phyloP scores from a whole-genome alignment of 2,113 vertebrate species.

The Carlito syrichta region DNA sequence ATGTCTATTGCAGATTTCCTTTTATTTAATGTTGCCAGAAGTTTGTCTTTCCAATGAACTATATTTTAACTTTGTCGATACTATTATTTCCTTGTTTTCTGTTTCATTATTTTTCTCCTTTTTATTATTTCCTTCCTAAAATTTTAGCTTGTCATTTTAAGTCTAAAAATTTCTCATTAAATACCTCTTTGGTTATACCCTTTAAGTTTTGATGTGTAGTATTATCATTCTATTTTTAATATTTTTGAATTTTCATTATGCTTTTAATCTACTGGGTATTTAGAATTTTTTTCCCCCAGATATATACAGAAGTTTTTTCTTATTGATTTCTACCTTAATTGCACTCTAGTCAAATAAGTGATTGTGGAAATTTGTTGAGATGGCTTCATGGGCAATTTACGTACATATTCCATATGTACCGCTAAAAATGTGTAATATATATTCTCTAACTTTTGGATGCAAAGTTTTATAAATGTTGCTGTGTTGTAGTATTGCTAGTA shows the following conservation, averaged over 20 bases:
- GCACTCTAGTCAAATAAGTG: background rate
- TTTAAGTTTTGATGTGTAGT: background rate
- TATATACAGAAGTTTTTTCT: background rate
- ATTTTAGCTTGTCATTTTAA: slow-evolving; percentile 4
- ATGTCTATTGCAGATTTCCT: background rate
- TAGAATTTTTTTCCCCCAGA: background rate
- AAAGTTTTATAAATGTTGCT: background rate
- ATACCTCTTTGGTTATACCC: background rate
- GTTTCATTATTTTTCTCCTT: background rate
- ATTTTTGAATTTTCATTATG: background rate
- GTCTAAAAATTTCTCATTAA: background rate
- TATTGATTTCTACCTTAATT: background rate
- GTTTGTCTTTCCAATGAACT: background rate
- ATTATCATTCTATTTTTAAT: background rate
- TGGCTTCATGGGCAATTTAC: background rate
- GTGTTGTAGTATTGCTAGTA: background rate
- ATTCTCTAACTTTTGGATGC: background rate
- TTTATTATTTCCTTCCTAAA: background rate
- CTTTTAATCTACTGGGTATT: background rate
- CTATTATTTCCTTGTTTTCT: background rate
- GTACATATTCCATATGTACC: background rate
- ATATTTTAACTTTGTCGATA: background rate
- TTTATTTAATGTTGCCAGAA: background rate
- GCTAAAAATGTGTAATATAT: background rate
- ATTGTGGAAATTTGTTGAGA: background rate